Evolutionary conservation across 1,140 invertebrate genomes (phyloP).

Genomic region (Marisa cornuarietis): DNA sequence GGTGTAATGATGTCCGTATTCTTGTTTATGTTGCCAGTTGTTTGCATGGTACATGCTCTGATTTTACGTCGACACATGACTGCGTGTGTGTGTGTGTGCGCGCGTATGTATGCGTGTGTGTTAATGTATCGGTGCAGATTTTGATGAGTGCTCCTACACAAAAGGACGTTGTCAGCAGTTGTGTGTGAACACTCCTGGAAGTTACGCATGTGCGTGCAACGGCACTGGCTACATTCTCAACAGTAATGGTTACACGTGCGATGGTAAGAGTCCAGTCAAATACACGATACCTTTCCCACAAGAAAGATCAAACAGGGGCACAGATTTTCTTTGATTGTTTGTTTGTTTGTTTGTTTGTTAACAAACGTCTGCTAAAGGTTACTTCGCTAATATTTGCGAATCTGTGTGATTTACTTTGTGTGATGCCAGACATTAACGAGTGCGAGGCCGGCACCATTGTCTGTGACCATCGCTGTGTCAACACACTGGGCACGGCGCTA

Average conservation of each 20-base stretch:
- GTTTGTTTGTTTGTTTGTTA: too few relatives aligned
- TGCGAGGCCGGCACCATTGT: constrained; percentile 37
- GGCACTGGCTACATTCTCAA: constrained; percentile 41
- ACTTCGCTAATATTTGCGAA: too few relatives aligned
- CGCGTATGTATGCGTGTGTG: background rate
- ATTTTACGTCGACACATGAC: too few relatives aligned
- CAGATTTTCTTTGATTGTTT: too few relatives aligned
- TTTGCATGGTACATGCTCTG: too few relatives aligned
- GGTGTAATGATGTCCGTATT: too few relatives aligned
- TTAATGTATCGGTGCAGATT: constrained; percentile 30
- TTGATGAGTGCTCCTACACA: constrained; percentile 43
- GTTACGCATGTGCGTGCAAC: constrained; percentile 42
- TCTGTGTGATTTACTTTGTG: background rate
- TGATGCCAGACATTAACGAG: constrained; percentile 31
- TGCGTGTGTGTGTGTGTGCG: background rate
- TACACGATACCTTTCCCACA: too few relatives aligned
- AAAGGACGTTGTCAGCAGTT: constrained; percentile 50
- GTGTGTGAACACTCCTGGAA: constrained; percentile 43
- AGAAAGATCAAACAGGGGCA: too few relatives aligned
- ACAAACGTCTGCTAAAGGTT: background rate
- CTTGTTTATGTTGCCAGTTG: too few relatives aligned
- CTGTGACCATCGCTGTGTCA: constrained; percentile 45
- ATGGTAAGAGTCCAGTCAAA: constrained; percentile 51
- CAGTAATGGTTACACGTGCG: constrained; percentile 62
- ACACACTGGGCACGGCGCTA: constrained; percentile 37